Percentiles rank a stretch among this genome's conserved stretches.
phyloP scores from a whole-genome alignment of 2,888 invertebrate species.

The Meandrusa payeni region DNA sequence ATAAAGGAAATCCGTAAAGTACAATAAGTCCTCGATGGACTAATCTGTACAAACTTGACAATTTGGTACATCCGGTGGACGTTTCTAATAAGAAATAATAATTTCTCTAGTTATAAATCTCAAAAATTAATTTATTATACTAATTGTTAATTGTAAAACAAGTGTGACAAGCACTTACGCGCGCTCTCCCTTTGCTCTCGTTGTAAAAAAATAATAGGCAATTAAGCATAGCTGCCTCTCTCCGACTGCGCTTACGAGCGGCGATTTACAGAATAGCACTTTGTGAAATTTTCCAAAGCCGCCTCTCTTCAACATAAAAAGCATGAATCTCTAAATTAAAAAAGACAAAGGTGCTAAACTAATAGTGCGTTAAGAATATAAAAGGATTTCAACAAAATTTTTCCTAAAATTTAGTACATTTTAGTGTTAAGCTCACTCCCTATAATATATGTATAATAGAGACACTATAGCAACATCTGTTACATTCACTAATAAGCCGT shows the following conservation, averaged over 20 bases:
- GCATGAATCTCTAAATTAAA: slow-evolving; percentile 7
- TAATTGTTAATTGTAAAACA: slow-evolving; percentile 5
- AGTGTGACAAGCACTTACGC: slow-evolving; percentile 7
- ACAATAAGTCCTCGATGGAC: too few species aligned
- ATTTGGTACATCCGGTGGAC: too few species aligned
- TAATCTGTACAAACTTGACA: too few species aligned
- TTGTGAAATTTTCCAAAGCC: slow-evolving; percentile 14
- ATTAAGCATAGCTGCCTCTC: slow-evolving; percentile 11
- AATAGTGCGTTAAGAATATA: slow-evolving; percentile 4
- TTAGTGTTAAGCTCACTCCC: too few species aligned
- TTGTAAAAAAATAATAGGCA: slow-evolving; percentile 13
- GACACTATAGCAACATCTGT: too few species aligned
- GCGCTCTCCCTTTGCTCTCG: neutral
- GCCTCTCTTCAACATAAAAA: slow-evolving; percentile 10
- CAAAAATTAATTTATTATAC: neutral
- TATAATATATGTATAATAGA: too few species aligned
- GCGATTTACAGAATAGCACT: slow-evolving; percentile 11
- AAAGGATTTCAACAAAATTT: neutral
- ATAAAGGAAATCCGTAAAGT: too few species aligned
- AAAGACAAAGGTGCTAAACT: slow-evolving; percentile 5
- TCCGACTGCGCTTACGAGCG: slow-evolving; percentile 2
- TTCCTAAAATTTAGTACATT: too few species aligned
- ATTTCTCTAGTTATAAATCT: too few species aligned
- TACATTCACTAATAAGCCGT: too few species aligned
- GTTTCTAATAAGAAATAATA: too few species aligned